Evolutionary conservation across 2,797 vertebrate genomes (phyloP), one percentile per base, ranked within the genome.

Genomic region (Sciurus carolinensis): DNA sequence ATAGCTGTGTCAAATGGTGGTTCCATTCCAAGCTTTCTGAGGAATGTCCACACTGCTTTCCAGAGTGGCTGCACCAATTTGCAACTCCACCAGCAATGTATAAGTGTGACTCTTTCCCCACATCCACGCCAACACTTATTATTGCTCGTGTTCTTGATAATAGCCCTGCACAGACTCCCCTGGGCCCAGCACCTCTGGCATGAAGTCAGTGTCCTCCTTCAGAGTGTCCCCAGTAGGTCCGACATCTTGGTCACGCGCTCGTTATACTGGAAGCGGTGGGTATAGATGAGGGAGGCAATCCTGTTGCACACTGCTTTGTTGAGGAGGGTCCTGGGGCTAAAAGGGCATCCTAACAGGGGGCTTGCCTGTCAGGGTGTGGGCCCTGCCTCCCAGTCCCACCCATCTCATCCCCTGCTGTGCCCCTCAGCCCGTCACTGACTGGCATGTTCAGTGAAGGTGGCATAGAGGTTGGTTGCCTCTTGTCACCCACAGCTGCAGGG

Each of bases 401-500:
- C 6, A 20, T 2, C 28, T 2, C 3, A 1, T 0, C 12, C 14
- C 2, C 0, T 1, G 5, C 30, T 0, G 14, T 3, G 26, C 0
- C 39, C 73, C 42, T 64, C 11, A 0, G 36, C 14, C 36, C 72
- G 22, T 18, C 39, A 96, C 98, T 87, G 96, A 99, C 99, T 98
- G 64, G 84, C 79, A 42, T 98, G 54, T 75, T 98, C 95, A 0
- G 77, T 66, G 30, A 99, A 2, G 52, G 93, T 97, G 5, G 97
- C 85, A 11, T 98, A 98, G n/a, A 99, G 97, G 94, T 95, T 98
- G 79, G 44, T 5, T 9, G 97, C 98, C 97, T 99, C 99, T 52
- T 99, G 98, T 66, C 96, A 99, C 98, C 73, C 95, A 97, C n/a
- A 98, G 97, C 92, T 99, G 99, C 98, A 99, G 88, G 0, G 98